These are phyloP conservation scores for Procambarus clarkii DNA, from an alignment of 1,140 invertebrate genomes.

Conservation along the genomic window DNA sequence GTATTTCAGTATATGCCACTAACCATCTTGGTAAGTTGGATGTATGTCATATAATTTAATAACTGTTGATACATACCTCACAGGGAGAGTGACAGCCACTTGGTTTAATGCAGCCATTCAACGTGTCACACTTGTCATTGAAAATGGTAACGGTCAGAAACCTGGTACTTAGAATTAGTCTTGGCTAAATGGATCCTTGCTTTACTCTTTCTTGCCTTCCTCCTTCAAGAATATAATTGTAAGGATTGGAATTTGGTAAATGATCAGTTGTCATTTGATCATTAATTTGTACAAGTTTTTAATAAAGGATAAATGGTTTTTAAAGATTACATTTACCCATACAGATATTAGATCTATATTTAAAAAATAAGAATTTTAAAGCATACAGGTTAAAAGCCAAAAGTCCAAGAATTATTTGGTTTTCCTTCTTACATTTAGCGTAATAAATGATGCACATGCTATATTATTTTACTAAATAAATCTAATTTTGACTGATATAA, in stretches of 20 bases:
- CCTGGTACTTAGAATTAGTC: neutral
- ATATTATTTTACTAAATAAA: too few species aligned
- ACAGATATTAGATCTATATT: too few species aligned
- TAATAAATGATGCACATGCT: too few species aligned
- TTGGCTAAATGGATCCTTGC: neutral
- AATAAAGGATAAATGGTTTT: too few species aligned
- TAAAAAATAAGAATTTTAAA: too few species aligned
- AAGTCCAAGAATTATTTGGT: too few species aligned
- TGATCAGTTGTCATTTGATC: neutral
- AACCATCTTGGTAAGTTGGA: neutral
- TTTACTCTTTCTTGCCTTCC: neutral
- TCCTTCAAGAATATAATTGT: neutral
- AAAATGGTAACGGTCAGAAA: slow-evolving; percentile 41
- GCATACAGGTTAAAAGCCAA: too few species aligned
- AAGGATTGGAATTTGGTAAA: neutral
- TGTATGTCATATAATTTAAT: neutral
- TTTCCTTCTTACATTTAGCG: too few species aligned
- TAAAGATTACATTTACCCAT: too few species aligned
- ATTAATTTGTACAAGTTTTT: too few species aligned
- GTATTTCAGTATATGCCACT: neutral
- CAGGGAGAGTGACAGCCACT: slow-evolving; percentile 28
- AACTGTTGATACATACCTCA: slow-evolving; percentile 32
- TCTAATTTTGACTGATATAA: too few species aligned
- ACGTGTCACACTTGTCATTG: slow-evolving; percentile 36
- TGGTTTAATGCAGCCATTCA: slow-evolving; percentile 49